These are phyloP conservation scores for Oncorhynchus tshawytscha DNA, from an alignment of 2,113 vertebrate genomes.

Conservation along the genomic window DNA sequence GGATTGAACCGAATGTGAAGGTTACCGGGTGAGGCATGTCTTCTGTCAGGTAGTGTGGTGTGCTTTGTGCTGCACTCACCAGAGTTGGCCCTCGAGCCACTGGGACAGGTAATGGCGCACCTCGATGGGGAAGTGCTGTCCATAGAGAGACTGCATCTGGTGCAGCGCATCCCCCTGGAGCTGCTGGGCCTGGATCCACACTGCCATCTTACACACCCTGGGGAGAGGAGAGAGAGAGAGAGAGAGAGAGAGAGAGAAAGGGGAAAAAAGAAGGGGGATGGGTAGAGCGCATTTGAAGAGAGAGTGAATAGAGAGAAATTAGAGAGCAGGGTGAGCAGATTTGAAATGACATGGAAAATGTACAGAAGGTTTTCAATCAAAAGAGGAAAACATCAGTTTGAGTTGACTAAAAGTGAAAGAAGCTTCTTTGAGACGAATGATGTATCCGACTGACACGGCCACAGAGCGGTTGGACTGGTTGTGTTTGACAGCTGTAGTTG, in stretches of 20 bases:
- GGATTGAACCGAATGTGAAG: neutral
- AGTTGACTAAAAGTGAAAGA: neutral
- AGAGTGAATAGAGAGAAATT: neutral
- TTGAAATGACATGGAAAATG: neutral
- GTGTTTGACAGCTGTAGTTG: neutral
- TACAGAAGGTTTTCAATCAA: neutral
- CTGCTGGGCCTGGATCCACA: constrained; percentile 99
- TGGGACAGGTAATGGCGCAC: constrained; percentile 96
- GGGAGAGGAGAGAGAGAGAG: neutral
- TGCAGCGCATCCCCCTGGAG: constrained; percentile 94
- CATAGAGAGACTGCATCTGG: constrained; percentile 97
- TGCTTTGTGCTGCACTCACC: constrained; percentile 69
- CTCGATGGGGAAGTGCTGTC: constrained; percentile 97
- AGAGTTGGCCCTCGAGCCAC: constrained; percentile 93
- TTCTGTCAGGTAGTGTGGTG: too few relatives aligned
- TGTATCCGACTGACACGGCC: neutral
- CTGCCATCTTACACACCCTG: constrained; percentile 89
- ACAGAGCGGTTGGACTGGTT: neutral
- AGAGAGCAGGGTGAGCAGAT: neutral
- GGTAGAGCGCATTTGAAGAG: neutral
- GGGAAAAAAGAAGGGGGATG: neutral
- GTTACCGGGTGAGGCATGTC: neutral
- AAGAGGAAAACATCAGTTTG: neutral
- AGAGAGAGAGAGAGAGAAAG: neutral
- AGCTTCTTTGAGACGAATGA: neutral